phyloP scores from a whole-genome alignment of 1,140 invertebrate genomes.

The Drosophila tropicalis region DNA sequence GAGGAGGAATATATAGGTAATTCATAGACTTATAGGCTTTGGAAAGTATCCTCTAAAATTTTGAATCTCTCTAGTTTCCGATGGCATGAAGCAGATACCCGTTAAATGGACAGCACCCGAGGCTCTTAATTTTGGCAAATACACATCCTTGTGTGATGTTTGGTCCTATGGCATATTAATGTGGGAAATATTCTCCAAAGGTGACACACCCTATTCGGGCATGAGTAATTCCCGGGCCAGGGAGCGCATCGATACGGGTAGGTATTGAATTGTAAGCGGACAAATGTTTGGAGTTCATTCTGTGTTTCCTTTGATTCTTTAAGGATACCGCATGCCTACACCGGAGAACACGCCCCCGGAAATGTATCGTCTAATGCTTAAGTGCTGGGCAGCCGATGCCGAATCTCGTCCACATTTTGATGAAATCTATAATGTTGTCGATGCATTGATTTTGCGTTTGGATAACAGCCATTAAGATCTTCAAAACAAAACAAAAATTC shows the following conservation, averaged over 20 bases:
- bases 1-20: constrained; percentile 95
- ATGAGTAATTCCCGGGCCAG: constrained; percentile 95
- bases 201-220: constrained; percentile 96
- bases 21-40: no score
- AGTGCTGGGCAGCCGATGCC: constrained; percentile 97
- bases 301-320: not conserved
- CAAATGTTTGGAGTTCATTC: no score
- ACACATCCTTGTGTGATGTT: constrained; percentile 98
- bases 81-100: constrained; percentile 99
- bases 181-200: constrained; percentile 98
- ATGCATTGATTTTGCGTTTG: constrained; percentile 77
- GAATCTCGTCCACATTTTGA: constrained; percentile 96
- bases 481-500: constrained; percentile 22
- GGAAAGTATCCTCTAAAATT: no score
- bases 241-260: constrained; percentile 96
- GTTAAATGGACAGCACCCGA: constrained; percentile 99
- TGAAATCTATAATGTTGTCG: constrained; percentile 88
- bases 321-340: constrained; percentile 96
- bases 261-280: not conserved
- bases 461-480: constrained; percentile 73
- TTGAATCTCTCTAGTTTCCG: constrained; percentile 87
- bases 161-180: constrained; percentile 98
- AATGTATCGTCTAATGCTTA: constrained; percentile 95
- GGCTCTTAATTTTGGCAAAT: constrained; percentile 97
- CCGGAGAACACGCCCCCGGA: constrained; percentile 94